phyloP scores from a whole-genome alignment of 2,797 vertebrate species.

The Momotus momota region DNA sequence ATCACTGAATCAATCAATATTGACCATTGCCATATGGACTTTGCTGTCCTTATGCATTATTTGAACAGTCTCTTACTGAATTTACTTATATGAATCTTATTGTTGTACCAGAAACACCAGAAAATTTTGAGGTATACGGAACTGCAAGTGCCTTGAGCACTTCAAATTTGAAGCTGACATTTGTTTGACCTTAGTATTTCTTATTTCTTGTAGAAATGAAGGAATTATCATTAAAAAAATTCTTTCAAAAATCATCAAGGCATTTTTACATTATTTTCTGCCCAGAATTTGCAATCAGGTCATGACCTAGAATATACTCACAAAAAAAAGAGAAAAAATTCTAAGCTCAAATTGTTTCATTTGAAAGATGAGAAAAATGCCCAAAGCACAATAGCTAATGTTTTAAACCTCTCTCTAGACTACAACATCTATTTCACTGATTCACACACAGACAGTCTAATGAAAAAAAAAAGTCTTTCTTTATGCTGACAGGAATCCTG shows the following conservation, averaged over 20 bases:
- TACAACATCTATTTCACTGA: not conserved
- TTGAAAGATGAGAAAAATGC: slow-evolving; percentile 28
- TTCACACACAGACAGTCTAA: not conserved
- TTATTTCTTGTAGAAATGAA: slow-evolving; percentile 49
- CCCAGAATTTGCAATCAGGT: slow-evolving; percentile 9
- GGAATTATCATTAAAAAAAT: not conserved
- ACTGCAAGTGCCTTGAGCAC: not conserved
- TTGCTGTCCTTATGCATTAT: not conserved
- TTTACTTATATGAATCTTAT: not conserved
- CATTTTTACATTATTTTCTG: slow-evolving; percentile 19
- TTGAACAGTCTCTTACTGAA: not conserved
- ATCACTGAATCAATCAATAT: not conserved
- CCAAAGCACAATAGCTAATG: not conserved
- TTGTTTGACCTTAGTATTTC: slow-evolving; percentile 34
- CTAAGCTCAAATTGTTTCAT: not conserved
- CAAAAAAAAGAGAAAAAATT: not conserved
- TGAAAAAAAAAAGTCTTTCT: not conserved
- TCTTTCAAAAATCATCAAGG: slow-evolving; percentile 38
- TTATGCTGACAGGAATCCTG: slow-evolving; percentile 11
- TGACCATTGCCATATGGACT: not conserved
- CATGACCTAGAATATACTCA: not conserved
- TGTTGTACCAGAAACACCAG: not conserved
- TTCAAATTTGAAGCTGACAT: not conserved
- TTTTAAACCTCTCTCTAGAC: not conserved
- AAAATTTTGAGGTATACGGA: not conserved